Evolutionary conservation across 23 tunicate species (phyloP), one percentile per base, ranked within the genome.

Genomic region (Phallusia fumigata): DNA sequence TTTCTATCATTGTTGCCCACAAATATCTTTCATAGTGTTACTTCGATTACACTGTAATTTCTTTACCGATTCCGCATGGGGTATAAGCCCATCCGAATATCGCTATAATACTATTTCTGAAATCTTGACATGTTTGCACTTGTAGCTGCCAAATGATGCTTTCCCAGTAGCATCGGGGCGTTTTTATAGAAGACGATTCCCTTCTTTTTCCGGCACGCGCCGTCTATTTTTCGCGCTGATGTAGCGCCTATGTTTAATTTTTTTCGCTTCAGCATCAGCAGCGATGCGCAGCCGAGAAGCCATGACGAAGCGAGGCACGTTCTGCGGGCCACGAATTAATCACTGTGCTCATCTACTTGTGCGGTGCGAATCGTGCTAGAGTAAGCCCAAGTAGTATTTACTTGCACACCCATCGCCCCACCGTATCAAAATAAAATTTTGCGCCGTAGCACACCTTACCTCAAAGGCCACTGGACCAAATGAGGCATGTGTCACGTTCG

Each of bases 281-380:
- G 47, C 10, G 47, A 40, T 40, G 47, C 47, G 47, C 5, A 10
- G 47, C 47, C 5, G 47, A 58, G 69, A 11, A 16, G 69, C 28
- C 28, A 58, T 58, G 69, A 58, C 69, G 69, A 58, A 6, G 16
- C 69, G 28, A 22, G 16, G 28, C 69, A 58, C 69, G 69, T 58
- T 58, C 28, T 58, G 69, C 28, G 26, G 69, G 28, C 69, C 69
- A 21, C 69, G 28, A 58, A 22, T 2, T 58, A 58, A 58, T 58
- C 69, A 24, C 69, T 13, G 47, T 8, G 13, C 69, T 24, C 13
- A 58, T 58, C 69, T 58, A 6, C 1, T 13, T 11, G 28, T 58
- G 69, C 69, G 69, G 69, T 24, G 69, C 69, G 13, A 58, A 58
- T 6, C 69, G 69, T 58, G 69, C 69, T 5, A 16, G 69, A 58